Evolutionary conservation across 2,113 vertebrate species (phyloP).

Genomic region (Chloebia gouldiae): DNA sequence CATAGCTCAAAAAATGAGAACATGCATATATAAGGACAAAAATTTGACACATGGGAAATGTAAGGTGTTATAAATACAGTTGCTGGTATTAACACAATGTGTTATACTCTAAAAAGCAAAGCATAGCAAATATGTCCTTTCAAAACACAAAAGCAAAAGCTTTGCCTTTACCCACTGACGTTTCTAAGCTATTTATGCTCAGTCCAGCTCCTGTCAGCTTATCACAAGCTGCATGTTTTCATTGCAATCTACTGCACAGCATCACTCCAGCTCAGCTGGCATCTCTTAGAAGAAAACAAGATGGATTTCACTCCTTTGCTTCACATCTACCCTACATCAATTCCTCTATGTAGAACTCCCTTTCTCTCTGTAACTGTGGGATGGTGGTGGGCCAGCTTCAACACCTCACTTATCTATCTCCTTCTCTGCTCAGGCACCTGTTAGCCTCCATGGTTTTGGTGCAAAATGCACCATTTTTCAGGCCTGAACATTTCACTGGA

Average conservation of each 20-base stretch:
- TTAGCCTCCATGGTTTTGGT: neutral
- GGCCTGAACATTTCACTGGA: neutral
- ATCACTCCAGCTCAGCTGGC: slow-evolving; percentile 30
- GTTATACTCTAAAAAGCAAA: slow-evolving; percentile 8
- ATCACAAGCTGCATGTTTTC: slow-evolving; percentile 39
- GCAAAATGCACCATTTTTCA: neutral
- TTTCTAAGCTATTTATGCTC: slow-evolving; percentile 42
- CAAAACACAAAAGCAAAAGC: slow-evolving; percentile 14
- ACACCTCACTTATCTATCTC: neutral
- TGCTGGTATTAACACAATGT: neutral
- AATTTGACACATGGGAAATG: neutral
- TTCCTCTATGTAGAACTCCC: neutral
- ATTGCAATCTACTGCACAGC: slow-evolving; percentile 45
- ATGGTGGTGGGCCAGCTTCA: neutral
- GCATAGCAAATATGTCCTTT: slow-evolving; percentile 4
- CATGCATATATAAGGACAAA: neutral
- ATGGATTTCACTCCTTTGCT: slow-evolving; percentile 15
- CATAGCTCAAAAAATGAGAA: neutral
- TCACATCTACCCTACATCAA: neutral
- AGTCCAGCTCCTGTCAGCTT: slow-evolving; percentile 42
- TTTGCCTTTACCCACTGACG: slow-evolving; percentile 16
- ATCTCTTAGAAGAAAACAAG: slow-evolving; percentile 29
- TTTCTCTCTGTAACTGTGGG: neutral
- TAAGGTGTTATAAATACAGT: slow-evolving; percentile 14
- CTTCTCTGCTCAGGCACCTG: neutral